phyloP scores from a whole-genome alignment of 2,888 invertebrate species.

The Eupithecia centaureata region DNA sequence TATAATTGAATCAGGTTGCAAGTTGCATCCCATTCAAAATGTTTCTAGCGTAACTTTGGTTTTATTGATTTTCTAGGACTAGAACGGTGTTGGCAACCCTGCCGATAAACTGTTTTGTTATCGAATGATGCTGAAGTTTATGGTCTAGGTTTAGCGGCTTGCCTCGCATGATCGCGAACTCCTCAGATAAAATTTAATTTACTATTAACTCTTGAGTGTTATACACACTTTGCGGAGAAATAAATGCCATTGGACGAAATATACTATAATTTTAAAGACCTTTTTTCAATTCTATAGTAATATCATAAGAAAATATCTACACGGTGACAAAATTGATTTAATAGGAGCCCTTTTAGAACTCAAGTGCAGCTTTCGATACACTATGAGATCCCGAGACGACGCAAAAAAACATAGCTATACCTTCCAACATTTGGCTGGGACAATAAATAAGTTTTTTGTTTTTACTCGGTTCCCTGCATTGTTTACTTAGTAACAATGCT shows the following conservation, averaged over 20 bases:
- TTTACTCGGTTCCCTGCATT: conserved; percentile 49
- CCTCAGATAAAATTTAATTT: neutral
- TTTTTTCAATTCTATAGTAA: too few relatives aligned
- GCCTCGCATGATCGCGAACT: neutral
- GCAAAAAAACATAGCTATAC: conserved; percentile 45
- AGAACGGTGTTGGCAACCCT: neutral
- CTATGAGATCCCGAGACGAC: conserved; percentile 5
- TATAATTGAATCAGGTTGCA: neutral
- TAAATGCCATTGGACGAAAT: neutral
- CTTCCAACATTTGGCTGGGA: conserved; percentile 53
- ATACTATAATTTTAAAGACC: too few relatives aligned
- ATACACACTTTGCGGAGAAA: neutral
- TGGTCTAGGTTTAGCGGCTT: neutral
- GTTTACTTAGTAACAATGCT: conserved; percentile 55
- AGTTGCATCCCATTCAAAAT: neutral
- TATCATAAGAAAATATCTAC: neutral
- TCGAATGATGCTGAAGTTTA: neutral
- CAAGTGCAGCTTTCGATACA: conserved; percentile 7
- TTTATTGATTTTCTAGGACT: neutral
- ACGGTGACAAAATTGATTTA: conserved; percentile 12
- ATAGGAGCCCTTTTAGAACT: neutral
- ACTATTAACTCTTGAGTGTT: neutral
- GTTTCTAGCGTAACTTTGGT: neutral
- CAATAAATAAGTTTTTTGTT: conserved; percentile 55
- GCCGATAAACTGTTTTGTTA: neutral